Evolutionary conservation across 1,140 invertebrate species (phyloP), one percentile per base, ranked within the genome.

Genomic region (Apolygus lucorum): DNA sequence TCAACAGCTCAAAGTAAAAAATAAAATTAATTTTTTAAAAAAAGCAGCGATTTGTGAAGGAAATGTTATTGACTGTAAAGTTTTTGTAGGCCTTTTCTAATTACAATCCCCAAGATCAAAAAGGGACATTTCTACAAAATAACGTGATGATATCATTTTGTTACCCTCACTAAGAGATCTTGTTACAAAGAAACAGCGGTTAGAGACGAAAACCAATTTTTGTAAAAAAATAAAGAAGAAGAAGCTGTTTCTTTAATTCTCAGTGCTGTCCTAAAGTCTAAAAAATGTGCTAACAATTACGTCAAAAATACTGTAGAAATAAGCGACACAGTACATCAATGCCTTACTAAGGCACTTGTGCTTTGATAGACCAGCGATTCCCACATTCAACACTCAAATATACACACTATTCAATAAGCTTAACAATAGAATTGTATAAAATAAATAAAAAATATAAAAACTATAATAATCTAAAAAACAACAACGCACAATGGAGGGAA

Each of bases 341-440:
- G 64, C 64, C 64, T 66, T 66, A 66, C 17, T 66, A 66, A 66
- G 64, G 64, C 64, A 66, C 64, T 66, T 66, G 64, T 66, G 64
- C 64, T 66, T 66, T 66, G 14, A 29, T 34, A 66, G 64, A 66
- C 64, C 64, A 34, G 29, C 64, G 26, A 28, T 66, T 29, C 64
- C 64, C 64, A 66, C 64, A 34, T 66, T 34, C 28, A 29, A 29
- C n/a, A 8, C 27, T 29, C 27, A 66, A 66, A 66, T 59, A 59
- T 59, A 59, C 54, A 59, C 22, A 21, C 22, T 59, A 59, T 59
- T 59, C 22, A 22, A 59, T 59, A 66, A 66, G 64, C 64, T 66
- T 66, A 66, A 66, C 64, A 66, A 34, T 63, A 8, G 1, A 25
- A 8, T 28, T 1, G n/a, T 28, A 29, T n/a, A 29, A 66, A n/a